Conservation (phyloP, 2,797 vertebrate species). For the Sarcoramphus papa region DNA sequence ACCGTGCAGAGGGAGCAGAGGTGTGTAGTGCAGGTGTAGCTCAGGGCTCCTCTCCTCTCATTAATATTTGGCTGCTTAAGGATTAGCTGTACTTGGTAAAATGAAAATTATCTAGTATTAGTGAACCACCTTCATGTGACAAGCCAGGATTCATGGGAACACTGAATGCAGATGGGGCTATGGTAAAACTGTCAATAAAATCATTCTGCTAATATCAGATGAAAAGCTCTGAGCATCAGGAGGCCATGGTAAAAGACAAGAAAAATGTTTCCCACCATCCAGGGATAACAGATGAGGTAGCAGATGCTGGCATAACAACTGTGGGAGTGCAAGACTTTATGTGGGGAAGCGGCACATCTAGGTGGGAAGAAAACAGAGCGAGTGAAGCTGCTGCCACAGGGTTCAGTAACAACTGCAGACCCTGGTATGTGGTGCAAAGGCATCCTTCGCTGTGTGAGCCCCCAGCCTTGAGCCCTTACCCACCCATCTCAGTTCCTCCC, state of each 20-base stretch:
- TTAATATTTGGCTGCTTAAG: background rate
- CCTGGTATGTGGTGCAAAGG: background rate
- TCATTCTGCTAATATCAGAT: background rate
- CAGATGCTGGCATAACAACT: background rate
- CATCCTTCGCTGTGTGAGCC: background rate
- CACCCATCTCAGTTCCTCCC: background rate
- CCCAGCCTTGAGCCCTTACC: background rate
- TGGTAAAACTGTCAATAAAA: background rate
- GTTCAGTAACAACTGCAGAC: background rate
- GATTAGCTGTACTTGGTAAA: background rate
- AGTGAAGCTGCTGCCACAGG: background rate
- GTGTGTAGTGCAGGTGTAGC: background rate
- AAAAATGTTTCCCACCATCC: background rate
- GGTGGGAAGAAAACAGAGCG: background rate
- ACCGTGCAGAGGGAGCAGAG: background rate
- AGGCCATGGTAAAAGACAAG: background rate
- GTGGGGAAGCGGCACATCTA: background rate
- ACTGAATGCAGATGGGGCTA: background rate
- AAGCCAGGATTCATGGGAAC: background rate
- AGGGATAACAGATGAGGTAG: background rate
- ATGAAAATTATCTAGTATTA: background rate
- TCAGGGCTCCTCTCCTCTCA: background rate
- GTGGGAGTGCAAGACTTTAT: background rate
- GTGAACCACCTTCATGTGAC: background rate
- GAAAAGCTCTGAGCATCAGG: background rate